phyloP scores from a whole-genome alignment of 2,113 vertebrate genomes.

The Brienomyrus brachyistius region DNA sequence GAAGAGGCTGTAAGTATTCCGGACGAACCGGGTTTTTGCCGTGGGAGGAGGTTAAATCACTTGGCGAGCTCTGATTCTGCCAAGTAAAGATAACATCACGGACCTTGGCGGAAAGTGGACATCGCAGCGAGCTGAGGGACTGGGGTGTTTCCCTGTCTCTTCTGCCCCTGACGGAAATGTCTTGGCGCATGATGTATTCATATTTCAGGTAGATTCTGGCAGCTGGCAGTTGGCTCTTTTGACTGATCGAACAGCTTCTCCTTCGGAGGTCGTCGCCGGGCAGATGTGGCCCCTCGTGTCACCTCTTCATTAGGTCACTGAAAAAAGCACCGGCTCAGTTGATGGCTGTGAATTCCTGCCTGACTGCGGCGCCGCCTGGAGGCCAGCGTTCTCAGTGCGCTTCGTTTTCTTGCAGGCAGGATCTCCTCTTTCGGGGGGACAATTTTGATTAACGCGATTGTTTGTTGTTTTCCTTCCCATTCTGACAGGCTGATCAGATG shows the following conservation, averaged over 20 bases:
- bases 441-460: background rate
- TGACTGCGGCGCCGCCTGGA: background rate
- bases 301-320: background rate
- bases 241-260: background rate
- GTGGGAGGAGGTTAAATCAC: background rate
- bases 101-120: background rate
- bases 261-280: background rate
- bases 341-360: background rate
- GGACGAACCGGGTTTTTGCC: background rate
- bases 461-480: background rate
- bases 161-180: background rate
- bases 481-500: background rate
- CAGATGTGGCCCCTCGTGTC: background rate
- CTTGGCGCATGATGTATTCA: background rate
- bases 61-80: background rate
- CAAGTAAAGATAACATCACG: background rate
- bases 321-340: background rate
- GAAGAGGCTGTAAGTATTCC: slow-evolving; percentile 84
- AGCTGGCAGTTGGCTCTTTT: background rate
- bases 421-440: background rate
- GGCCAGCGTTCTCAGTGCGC: background rate
- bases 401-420: background rate
- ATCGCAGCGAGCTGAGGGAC: background rate
- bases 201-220: background rate
- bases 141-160: background rate